These are phyloP conservation scores for Paraescarpia echinospica DNA, from an alignment of 1,140 invertebrate species.

Conservation along the genomic window DNA sequence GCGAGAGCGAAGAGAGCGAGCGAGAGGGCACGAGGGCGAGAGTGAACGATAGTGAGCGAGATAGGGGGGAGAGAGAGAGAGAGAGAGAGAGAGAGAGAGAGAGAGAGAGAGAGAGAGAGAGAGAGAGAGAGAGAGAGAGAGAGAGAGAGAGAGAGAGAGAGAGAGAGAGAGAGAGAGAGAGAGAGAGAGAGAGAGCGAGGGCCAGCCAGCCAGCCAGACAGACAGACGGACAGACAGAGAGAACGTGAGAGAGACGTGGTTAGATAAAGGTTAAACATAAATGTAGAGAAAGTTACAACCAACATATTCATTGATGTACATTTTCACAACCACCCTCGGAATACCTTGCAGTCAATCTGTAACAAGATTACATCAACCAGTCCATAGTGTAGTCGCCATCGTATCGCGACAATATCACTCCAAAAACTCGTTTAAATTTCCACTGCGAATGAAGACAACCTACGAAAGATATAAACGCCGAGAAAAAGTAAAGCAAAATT, in stretches of 20 bases:
- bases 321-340: not conserved
- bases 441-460: not conserved
- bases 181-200: not conserved
- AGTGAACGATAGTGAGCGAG: not conserved
- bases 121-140: not conserved
- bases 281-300: not conserved
- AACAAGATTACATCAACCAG: not conserved
- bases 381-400: not conserved
- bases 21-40: not conserved
- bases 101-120: not conserved
- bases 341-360: not conserved
- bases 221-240: no score
- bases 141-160: not conserved
- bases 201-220: no score
- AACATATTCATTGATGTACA: not conserved
- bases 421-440: not conserved
- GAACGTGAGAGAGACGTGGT: not conserved
- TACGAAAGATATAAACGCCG: not conserved
- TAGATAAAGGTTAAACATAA: not conserved
- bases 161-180: no score
- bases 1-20: not conserved
- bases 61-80: not conserved
- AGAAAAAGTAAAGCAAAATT: not conserved
- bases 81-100: no score
- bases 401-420: not conserved